A percentile compares a stretch with the other conserved stretches of the same genome.
Evolutionary conservation across 2,888 invertebrate species (phyloP).

Genomic region (Cybosia mesomella): DNA sequence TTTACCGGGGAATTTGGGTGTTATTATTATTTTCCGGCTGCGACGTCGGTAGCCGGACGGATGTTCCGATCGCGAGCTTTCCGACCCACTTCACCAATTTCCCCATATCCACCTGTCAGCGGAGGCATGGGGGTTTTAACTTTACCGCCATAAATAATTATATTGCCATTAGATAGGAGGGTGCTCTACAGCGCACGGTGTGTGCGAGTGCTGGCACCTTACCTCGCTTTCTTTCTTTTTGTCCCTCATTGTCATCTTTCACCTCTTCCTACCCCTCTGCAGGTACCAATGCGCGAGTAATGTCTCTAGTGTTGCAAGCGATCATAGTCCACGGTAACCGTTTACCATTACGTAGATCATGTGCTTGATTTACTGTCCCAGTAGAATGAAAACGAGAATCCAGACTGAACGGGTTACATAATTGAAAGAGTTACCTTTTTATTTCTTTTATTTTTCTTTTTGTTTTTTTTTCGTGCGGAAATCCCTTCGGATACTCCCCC

Average conservation of each 20-base stretch:
- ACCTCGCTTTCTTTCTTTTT: too few relatives aligned
- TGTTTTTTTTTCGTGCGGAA: too few relatives aligned
- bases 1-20: background rate
- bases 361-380: too few relatives aligned
- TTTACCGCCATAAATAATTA: background rate
- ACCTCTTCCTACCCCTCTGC: too few relatives aligned
- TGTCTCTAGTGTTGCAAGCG: too few relatives aligned
- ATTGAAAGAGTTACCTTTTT: too few relatives aligned
- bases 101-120: background rate
- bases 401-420: background rate
- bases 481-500: too few relatives aligned
- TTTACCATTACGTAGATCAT: background rate
- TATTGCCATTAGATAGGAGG: too few relatives aligned
- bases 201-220: background rate
- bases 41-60: background rate
- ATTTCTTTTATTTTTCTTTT: too few relatives aligned
- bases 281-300: too few relatives aligned
- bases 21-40: background rate
- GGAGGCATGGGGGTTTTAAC: background rate
- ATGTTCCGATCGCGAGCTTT: background rate
- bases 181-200: background rate
- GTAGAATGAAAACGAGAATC: too few relatives aligned
- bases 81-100: background rate
- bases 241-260: too few relatives aligned
- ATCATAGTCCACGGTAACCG: background rate